Evolutionary conservation across 2,888 invertebrate species (phyloP).

Genomic region (Leptopilina drosophilae): DNA sequence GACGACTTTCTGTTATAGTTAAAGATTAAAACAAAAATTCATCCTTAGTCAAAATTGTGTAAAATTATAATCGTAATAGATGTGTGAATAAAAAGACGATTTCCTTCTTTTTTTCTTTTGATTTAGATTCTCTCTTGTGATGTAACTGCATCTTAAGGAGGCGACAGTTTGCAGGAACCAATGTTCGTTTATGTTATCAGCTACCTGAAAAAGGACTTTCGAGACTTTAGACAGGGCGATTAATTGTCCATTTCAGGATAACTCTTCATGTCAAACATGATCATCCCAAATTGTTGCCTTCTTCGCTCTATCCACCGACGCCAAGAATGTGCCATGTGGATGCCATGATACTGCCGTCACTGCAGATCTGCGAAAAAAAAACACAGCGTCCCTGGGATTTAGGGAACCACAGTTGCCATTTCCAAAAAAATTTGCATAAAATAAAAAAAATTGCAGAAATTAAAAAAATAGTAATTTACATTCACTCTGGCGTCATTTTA

Average conservation of each 20-base stretch:
- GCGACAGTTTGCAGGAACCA: neutral
- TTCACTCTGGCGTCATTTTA: no score
- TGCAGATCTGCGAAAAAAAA: constrained; percentile 82
- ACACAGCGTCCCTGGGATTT: constrained; percentile 51
- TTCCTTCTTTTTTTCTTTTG: neutral
- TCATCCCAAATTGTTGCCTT: constrained; percentile 90
- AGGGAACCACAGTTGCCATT: constrained; percentile 37
- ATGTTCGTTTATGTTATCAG: neutral
- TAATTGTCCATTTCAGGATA: constrained; percentile 59
- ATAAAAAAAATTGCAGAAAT: neutral
- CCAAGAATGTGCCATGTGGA: constrained; percentile 87
- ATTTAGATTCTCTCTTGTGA: constrained; percentile 19
- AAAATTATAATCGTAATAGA: no score
- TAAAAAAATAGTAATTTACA: neutral
- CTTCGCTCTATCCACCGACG: constrained; percentile 90
- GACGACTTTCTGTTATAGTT: no score
- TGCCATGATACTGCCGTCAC: constrained; percentile 94
- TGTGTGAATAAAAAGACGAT: no score
- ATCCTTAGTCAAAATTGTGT: no score
- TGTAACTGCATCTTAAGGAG: neutral
- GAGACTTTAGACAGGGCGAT: constrained; percentile 35
- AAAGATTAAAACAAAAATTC: no score
- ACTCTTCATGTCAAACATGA: constrained; percentile 74
- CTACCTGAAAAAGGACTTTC: constrained; percentile 49
- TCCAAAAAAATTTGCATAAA: neutral